Percentiles rank a stretch among this genome's conserved stretches.
phyloP scores from a whole-genome alignment of 2,888 invertebrate genomes.

The Digitonthophagus gazella region DNA sequence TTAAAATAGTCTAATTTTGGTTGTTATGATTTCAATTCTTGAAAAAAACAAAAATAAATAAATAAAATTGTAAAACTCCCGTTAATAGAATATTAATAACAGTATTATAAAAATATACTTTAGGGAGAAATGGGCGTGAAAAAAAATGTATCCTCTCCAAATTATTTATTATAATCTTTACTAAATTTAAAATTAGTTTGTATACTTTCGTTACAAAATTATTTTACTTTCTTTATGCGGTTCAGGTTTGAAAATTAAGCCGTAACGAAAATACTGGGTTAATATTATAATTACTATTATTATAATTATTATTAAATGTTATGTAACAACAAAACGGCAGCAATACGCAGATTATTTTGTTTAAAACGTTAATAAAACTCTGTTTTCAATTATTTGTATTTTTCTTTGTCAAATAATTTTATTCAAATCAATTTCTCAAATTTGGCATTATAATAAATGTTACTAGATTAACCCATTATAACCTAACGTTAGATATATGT shows the following conservation, averaged over 20 bases:
- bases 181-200: neutral
- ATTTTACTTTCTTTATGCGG: neutral
- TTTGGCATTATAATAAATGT: no score
- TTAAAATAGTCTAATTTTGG: neutral
- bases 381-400: neutral
- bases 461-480: no score
- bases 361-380: neutral
- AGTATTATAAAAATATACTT: neutral
- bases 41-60: neutral
- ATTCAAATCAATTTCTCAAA: no score
- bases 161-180: neutral
- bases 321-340: neutral
- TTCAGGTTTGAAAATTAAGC: no score
- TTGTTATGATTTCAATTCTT: no score
- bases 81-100: neutral
- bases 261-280: no score
- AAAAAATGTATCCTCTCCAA: neutral
- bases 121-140: neutral
- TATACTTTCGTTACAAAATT: neutral
- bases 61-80: neutral
- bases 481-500: no score
- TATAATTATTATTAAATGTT: no score
- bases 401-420: neutral
- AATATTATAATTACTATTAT: no score
- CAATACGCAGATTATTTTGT: neutral